Percentiles rank a stretch among this genome's conserved stretches.
Evolutionary conservation across 2,888 invertebrate species (phyloP).

Genomic region (Diplazon laetatorius): DNA sequence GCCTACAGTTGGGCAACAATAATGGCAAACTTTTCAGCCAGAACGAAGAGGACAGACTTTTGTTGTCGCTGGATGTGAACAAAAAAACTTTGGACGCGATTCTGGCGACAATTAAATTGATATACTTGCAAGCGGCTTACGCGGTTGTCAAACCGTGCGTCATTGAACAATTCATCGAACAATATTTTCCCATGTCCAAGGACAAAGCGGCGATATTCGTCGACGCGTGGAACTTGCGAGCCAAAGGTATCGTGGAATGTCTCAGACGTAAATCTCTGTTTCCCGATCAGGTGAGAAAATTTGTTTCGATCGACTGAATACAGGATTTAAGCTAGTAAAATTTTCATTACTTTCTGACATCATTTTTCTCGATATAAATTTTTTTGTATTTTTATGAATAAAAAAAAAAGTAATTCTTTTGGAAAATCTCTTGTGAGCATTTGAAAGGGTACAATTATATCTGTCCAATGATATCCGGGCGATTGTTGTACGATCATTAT

Average conservation of each 20-base stretch:
- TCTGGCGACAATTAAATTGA: conserved; percentile 71
- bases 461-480: too few relatives aligned
- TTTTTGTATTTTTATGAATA: too few relatives aligned
- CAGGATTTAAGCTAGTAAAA: too few relatives aligned
- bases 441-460: too few relatives aligned
- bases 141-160: conserved; percentile 71
- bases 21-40: conserved; percentile 73
- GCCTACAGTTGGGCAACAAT: conserved; percentile 67
- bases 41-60: conserved; percentile 76
- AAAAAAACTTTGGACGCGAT: conserved; percentile 72
- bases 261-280: conserved; percentile 75
- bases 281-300: conserved; percentile 73
- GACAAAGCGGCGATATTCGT: conserved; percentile 75
- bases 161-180: conserved; percentile 74
- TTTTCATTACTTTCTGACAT: neutral
- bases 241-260: conserved; percentile 74
- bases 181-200: conserved; percentile 71
- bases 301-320: neutral
- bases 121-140: conserved; percentile 76
- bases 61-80: conserved; percentile 72
- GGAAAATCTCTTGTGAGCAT: too few relatives aligned
- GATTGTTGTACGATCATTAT: too few relatives aligned
- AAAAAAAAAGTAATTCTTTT: too few relatives aligned
- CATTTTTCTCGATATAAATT: neutral
- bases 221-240: conserved; percentile 76